Evolutionary conservation across 2,797 vertebrate genomes (phyloP), one percentile per base, ranked within the genome.

Genomic region (Buceros bicornis): DNA sequence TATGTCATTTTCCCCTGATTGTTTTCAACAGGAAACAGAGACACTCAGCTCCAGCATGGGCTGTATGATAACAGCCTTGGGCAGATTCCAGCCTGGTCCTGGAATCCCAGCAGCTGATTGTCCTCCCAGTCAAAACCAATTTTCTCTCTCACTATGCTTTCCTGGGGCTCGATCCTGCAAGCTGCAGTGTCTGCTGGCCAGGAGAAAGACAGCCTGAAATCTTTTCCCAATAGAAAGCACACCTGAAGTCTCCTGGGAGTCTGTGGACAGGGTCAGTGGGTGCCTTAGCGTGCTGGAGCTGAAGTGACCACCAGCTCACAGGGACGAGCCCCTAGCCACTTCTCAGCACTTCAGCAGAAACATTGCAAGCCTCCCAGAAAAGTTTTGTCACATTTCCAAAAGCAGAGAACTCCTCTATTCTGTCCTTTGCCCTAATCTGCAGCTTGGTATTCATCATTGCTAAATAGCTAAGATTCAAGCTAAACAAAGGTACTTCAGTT

Each of bases 1-100:
- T 53, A 47, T 85, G 60, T 78, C 26, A 79, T 86, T 72, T 96
- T 92, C 78, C 91, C 25, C 28, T 22, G 10, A 90, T 90, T 91
- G 81, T 95, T 83, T 87, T 71, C 69, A 54, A 16, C 31, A 93
- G 82, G 86, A 97, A 94, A 89, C 70, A 92, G 67, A 83, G 95
- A 82, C 1, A 2, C 42, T 95, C 53, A 5, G 69, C 22, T 85
- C 45, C 50, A 62, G 83, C 22, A 33, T 5, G n/a, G 60, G 61
- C 67, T 91, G 80, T 51, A 48, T 45, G 64, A 90, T 29, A 77
- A 7, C 77, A 96, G 58, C n/a, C 54, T 64, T 26, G 50, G 72
- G 57, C 2, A 2, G 25, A 71, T 65, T 95, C 78, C 80, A 90
- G 37, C 33, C 64, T 40, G 53, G 77, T 37, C 51, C 54, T 62